Conservation (phyloP, 37 sponge, comb jelly and placozoan genomes). For the Sycon ciliatum region DNA sequence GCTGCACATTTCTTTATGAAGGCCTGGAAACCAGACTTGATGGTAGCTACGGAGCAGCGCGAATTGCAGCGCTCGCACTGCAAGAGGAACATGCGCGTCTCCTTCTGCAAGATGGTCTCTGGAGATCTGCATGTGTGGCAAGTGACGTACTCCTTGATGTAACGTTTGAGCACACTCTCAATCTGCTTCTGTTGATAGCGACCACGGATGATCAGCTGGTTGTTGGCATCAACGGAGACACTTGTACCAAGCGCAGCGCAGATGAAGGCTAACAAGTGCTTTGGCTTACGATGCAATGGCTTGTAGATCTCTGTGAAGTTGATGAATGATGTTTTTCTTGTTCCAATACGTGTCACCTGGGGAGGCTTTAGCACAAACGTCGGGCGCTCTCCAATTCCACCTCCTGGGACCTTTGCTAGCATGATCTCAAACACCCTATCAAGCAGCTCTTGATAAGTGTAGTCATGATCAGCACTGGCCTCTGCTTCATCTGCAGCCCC, state of each 20-base stretch:
- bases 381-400: slow-evolving; percentile 71
- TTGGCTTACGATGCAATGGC: slow-evolving; percentile 90
- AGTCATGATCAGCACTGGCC: slow-evolving; percentile 76
- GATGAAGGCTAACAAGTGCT: slow-evolving; percentile 80
- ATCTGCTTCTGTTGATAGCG: slow-evolving; percentile 92
- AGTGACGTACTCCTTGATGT: slow-evolving; percentile 97
- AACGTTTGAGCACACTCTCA: slow-evolving; percentile 81
- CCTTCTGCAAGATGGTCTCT: slow-evolving; percentile 88
- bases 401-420: slow-evolving; percentile 76
- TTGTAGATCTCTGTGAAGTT: slow-evolving; percentile 98
- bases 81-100: slow-evolving; percentile 79
- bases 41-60: slow-evolving; percentile 82
- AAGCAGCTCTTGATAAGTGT: slow-evolving; percentile 96
- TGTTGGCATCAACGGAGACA: slow-evolving; percentile 92
- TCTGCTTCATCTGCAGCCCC: no score
- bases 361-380: slow-evolving; percentile 93
- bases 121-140: slow-evolving; percentile 97
- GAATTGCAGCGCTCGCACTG: slow-evolving; percentile 93
- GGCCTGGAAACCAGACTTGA: slow-evolving; percentile 90
- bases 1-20: slow-evolving; percentile 48
- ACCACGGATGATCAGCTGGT: slow-evolving; percentile 95
- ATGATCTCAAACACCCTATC: slow-evolving; percentile 84
- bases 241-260: slow-evolving; percentile 93
- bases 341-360: slow-evolving; percentile 88
- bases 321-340: slow-evolving; percentile 96